phyloP scores from a whole-genome alignment of 2,113 vertebrate species.

The Azemiops feae region DNA sequence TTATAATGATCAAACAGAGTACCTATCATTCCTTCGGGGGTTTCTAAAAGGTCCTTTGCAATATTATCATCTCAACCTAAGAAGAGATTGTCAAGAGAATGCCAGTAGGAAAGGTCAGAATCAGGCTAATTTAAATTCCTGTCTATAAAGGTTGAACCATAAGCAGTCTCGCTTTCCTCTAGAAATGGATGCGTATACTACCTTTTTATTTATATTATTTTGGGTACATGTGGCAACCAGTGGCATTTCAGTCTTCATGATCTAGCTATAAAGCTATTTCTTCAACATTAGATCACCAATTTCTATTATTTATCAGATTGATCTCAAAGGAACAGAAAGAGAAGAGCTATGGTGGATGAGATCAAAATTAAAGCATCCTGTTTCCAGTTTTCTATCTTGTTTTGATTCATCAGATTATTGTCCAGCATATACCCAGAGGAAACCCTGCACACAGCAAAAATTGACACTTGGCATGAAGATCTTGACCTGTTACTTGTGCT shows the following conservation, averaged over 20 bases:
- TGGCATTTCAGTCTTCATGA: not conserved
- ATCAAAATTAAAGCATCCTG: not conserved
- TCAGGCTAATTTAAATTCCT: not conserved
- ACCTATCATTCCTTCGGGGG: not conserved
- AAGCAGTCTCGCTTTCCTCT: not conserved
- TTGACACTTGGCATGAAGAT: not conserved
- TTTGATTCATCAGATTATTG: not conserved
- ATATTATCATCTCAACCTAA: not conserved
- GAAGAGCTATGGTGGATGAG: not conserved
- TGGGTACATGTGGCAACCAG: not conserved
- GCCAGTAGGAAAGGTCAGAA: not conserved
- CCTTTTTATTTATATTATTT: not conserved
- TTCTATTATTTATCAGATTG: not conserved
- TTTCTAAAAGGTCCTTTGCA: conserved; percentile 15
- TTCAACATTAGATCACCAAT: fast-evolving
- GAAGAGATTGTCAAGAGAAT: fast-evolving
- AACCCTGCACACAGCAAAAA: not conserved
- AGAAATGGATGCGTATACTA: not conserved
- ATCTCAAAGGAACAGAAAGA: not conserved
- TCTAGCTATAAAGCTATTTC: not conserved
- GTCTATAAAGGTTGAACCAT: not conserved
- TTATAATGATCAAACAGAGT: conserved; percentile 5
- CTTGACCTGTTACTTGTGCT: not conserved
- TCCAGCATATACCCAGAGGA: not conserved
- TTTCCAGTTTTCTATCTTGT: not conserved